Base-by-base conservation (phyloP, 2,888 invertebrate genomes). In the Macropis europaea region DNA sequence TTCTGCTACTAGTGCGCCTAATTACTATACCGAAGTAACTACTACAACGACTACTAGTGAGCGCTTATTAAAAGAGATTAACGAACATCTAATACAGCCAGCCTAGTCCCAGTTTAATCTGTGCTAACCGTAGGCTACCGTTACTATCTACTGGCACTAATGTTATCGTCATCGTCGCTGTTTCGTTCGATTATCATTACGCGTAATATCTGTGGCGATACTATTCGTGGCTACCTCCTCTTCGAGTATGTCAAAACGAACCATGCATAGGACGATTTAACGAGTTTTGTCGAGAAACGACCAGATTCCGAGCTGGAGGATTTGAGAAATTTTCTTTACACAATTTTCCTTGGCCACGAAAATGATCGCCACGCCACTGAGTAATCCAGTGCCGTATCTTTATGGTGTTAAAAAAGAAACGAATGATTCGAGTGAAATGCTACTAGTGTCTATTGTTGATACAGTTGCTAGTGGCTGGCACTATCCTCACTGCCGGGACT, bases 1-100 rank as follows among this genome's bases (percentile, higher is more conserved):
- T n/a, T n/a, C 52, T 66, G 45, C 52, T 64, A 61, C 50, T 76
- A 70, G 64, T 70, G 73, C 60, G 69, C 67, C 67, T 76, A 76
- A 72, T 47, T 54, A 75, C 30, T 79, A 47, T 53, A 74, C 63
- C 73, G 66, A 69, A 47, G 63, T 62, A 76, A 78, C 43, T 70
- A 73, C 52, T 61, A 79, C 76, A 77, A 79, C 77, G 76, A 78
- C 61, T 79, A 78, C 61, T 76, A 79, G 73, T 79, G 76, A 78
- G 73, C 62, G 67, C 69, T 79, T 78, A 56, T 78, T 76, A 69
- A 72, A 67, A 28, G 67, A 63, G 53, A 73, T 70, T 59, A 56
- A 57, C 60, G 60, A 47, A 60, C 54, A 70, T 76, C 76, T 72
- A 64, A 56, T 47, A 32, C 61, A 68, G 70, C 54, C 72, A 72